These are phyloP conservation scores for Calcarius ornatus DNA, from an alignment of 2,113 vertebrate species.

Conservation along the genomic window DNA sequence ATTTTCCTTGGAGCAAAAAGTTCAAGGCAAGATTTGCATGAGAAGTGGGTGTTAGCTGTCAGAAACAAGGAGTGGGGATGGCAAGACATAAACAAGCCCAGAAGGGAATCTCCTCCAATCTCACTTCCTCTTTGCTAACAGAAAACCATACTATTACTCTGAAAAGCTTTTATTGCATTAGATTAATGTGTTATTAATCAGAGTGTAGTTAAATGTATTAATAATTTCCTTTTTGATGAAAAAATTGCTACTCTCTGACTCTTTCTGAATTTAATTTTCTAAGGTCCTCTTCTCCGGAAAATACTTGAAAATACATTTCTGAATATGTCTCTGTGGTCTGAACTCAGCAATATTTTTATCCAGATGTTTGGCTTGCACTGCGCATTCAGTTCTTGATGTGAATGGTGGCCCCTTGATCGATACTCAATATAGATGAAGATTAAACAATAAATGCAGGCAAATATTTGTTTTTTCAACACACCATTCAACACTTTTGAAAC, in stretches of 20 bases:
- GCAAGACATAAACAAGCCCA: neutral
- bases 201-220: neutral
- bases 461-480: neutral
- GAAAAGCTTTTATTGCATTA: neutral
- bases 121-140: neutral
- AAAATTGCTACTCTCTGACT: neutral
- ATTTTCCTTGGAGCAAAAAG: constrained; percentile 15
- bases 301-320: neutral
- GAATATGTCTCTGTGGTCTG: neutral
- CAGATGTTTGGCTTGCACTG: neutral
- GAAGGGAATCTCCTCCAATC: neutral
- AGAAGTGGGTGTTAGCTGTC: constrained; percentile 8
- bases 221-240: neutral
- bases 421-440: neutral
- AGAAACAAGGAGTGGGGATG: neutral
- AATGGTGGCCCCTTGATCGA: neutral
- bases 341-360: neutral
- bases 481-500: neutral
- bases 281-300: neutral
- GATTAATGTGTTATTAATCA: neutral
- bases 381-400: neutral
- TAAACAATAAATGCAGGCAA: neutral
- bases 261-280: neutral
- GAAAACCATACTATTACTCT: neutral
- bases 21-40: constrained; percentile 9